These are phyloP conservation scores for Lampropteryx suffumata DNA, from an alignment of 2,888 invertebrate genomes.

Conservation along the genomic window DNA sequence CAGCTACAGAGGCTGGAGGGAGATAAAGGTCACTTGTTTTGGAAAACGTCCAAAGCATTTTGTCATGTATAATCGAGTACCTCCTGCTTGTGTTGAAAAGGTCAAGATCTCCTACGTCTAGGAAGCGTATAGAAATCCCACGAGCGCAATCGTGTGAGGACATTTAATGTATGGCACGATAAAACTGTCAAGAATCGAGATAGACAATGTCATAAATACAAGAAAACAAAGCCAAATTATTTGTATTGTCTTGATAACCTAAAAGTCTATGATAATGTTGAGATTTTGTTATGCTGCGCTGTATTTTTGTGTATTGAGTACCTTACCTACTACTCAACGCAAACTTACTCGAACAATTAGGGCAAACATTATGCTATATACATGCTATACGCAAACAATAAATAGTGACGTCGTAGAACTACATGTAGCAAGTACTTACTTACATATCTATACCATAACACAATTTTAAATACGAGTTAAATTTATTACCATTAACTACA, in stretches of 20 bases:
- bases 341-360: constrained; percentile 1
- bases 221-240: constrained; percentile 15
- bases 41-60: constrained; percentile 20
- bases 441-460: too few relatives aligned
- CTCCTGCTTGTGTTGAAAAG: constrained; percentile 14
- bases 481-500: not conserved
- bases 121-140: constrained; percentile 15
- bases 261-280: constrained; percentile 7
- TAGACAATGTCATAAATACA: constrained; percentile 5
- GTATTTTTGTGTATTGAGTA: constrained; percentile 3
- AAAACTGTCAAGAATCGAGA: constrained; percentile 12
- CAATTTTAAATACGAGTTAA: constrained; percentile 7
- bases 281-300: constrained; percentile 1
- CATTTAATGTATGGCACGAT: not conserved
- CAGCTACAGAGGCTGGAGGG: not conserved
- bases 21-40: constrained; percentile 11
- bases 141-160: not conserved
- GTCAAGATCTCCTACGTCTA: constrained; percentile 20
- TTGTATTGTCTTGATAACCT: constrained; percentile 26
- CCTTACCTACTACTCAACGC: not conserved
- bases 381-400: not conserved
- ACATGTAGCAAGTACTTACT: too few relatives aligned
- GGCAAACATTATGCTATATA: constrained; percentile 8
- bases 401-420: constrained; percentile 12
- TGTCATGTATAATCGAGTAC: constrained; percentile 8